Evolutionary conservation across 2,797 vertebrate genomes (phyloP), one percentile per base, ranked within the genome.

Genomic region (Brachyalestes nurse): DNA sequence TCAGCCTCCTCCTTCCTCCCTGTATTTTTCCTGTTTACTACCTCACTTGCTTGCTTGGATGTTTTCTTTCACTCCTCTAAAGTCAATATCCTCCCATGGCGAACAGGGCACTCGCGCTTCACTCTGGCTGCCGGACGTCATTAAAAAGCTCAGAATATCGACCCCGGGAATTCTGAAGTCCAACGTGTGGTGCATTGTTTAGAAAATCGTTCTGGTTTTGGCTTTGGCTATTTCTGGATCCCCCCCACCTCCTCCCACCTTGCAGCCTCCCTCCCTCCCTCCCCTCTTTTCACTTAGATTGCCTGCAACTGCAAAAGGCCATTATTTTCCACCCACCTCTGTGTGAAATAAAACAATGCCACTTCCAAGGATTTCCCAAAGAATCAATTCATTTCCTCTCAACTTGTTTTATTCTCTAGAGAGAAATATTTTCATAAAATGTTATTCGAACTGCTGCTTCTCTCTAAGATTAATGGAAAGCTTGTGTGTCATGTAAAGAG

Each of bases 1-100:
- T 86, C 70, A 88, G 76, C 91, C 91, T 92, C 90, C 88, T 77
- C 89, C 84, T 93, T 93, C 93, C 93, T 92, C 87, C 86, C 84
- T 91, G 90, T 87, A 88, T 92, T 91, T 93, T 82, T 94, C 93
- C 95, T 95, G 93, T 95, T 95, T 93, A 94, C 89, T 42, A 81
- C 83, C 45, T 85, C 69, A 21, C 83, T 87, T 34, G 75, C 71
- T 85, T 81, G 89, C 93, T 93, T 92, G 88, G 87, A 83, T 94
- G 90, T 92, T 95, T 95, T 92, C 87, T 88, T 92, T 91, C 70
- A 72, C 84, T 86, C 89, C 90, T 34, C 91, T 81, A 13, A 89
- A 91, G 92, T 93, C 90, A 87, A 87, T 86, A 89, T 87, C 86
- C 91, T 93, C 92, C 92, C 90, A 88, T 88, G 83, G 85, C 71